Conservation (phyloP, 2,797 vertebrate species). For the Hydrolagus colliei region DNA sequence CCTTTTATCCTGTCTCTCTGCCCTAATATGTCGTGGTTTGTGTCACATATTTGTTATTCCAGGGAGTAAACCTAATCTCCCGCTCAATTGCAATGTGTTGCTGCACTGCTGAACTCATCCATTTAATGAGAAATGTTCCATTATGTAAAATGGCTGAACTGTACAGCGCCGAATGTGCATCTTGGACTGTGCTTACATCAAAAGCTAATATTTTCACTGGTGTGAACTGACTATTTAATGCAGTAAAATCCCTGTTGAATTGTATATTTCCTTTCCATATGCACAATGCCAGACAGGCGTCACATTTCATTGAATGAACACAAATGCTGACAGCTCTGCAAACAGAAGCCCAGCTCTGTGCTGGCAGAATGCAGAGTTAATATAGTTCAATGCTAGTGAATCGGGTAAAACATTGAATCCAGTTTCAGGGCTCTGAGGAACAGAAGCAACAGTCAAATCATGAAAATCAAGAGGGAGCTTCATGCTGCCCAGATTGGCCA, state of each 20-base stretch:
- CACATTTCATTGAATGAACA: not conserved
- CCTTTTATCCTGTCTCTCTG: too few relatives aligned
- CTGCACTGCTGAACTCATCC: too few relatives aligned
- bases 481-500: constrained; percentile 39
- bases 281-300: not conserved
- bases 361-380: not conserved
- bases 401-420: not conserved
- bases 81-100: too few relatives aligned
- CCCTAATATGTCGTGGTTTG: too few relatives aligned
- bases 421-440: not conserved
- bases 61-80: too few relatives aligned
- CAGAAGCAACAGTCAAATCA: constrained; percentile 15
- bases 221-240: not conserved
- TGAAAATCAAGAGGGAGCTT: not conserved
- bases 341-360: constrained; percentile 17
- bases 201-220: too few relatives aligned
- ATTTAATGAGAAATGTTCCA: too few relatives aligned
- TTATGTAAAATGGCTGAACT: too few relatives aligned
- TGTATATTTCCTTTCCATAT: constrained; percentile 15
- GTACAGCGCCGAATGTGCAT: too few relatives aligned
- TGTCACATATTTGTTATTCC: too few relatives aligned
- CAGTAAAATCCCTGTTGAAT: not conserved
- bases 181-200: too few relatives aligned
- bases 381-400: not conserved
- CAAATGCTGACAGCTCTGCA: not conserved